phyloP scores from a whole-genome alignment of 1,140 invertebrate genomes.

The Neodiprion pinetum region DNA sequence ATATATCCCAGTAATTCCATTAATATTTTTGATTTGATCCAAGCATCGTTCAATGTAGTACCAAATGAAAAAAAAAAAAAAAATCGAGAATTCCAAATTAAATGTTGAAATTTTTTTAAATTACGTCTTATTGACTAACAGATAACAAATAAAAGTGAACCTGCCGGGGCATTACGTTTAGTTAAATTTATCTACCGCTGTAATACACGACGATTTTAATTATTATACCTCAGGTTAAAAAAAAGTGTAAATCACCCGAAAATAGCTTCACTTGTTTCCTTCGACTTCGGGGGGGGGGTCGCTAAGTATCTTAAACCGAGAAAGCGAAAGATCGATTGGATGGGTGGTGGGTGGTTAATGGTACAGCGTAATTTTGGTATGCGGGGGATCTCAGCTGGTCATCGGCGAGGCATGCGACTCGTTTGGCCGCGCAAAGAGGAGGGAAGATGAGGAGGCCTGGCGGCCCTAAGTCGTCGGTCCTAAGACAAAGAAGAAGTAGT shows the following conservation, averaged over 20 bases:
- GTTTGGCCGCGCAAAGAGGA: neutral
- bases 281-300: too few species aligned
- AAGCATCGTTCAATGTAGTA: too few species aligned
- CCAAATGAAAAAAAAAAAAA: neutral
- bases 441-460: constrained; percentile 11
- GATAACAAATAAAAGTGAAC: neutral
- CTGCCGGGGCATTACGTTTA: neutral
- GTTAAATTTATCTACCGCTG: neutral
- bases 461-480: constrained; percentile 20
- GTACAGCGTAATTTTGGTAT: neutral
- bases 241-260: too few species aligned
- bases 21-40: too few species aligned
- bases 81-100: neutral
- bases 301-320: too few species aligned
- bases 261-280: too few species aligned
- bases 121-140: neutral
- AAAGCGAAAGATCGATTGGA: too few species aligned
- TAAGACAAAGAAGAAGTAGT: constrained; percentile 43
- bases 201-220: neutral
- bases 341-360: too few species aligned
- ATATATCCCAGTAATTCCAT: too few species aligned
- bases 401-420: constrained; percentile 1
- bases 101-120: neutral
- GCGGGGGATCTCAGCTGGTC: neutral
- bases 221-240: too few species aligned